Conservation (phyloP, 2,888 invertebrate species). For the Digitonthophagus gazella region DNA sequence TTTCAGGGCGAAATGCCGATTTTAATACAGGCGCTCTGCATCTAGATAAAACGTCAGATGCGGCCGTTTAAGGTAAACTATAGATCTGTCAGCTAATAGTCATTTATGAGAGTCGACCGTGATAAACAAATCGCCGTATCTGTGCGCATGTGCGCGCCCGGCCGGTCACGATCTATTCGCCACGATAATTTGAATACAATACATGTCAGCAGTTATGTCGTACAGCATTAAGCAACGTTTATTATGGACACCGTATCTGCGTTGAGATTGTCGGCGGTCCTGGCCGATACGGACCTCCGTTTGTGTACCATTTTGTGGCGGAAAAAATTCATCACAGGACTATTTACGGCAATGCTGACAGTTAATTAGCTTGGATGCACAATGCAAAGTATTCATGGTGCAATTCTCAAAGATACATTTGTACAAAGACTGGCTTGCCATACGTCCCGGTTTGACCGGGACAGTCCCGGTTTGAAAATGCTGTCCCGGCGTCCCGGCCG, state of each 20-base stretch:
- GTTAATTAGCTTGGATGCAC: neutral
- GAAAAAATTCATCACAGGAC: neutral
- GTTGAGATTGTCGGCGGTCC: slow-evolving; percentile 4
- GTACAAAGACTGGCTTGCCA: too few relatives aligned
- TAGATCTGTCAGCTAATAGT: slow-evolving; percentile 50
- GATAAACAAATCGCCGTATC: slow-evolving; percentile 51
- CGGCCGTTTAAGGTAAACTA: slow-evolving; percentile 41
- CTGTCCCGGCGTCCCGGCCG: slow-evolving; percentile 23
- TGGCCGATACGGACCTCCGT: neutral
- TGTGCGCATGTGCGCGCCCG: slow-evolving; percentile 45
- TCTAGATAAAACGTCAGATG: slow-evolving; percentile 28
- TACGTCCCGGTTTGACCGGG: slow-evolving; percentile 27
- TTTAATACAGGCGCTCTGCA: slow-evolving; percentile 27
- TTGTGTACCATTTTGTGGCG: neutral
- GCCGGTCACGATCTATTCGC: slow-evolving; percentile 46
- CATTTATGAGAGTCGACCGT: slow-evolving; percentile 48
- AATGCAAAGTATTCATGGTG: neutral
- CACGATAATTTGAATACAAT: slow-evolving; percentile 53
- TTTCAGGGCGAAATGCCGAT: slow-evolving; percentile 27
- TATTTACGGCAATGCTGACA: neutral
- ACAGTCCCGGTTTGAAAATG: slow-evolving; percentile 18
- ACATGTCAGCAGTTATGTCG: slow-evolving; percentile 45
- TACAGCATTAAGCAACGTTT: slow-evolving; percentile 35
- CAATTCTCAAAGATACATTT: too few relatives aligned
- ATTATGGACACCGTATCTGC: slow-evolving; percentile 28